Evolutionary conservation across 2,113 vertebrate species (phyloP).

Genomic region (Siniperca chuatsi): DNA sequence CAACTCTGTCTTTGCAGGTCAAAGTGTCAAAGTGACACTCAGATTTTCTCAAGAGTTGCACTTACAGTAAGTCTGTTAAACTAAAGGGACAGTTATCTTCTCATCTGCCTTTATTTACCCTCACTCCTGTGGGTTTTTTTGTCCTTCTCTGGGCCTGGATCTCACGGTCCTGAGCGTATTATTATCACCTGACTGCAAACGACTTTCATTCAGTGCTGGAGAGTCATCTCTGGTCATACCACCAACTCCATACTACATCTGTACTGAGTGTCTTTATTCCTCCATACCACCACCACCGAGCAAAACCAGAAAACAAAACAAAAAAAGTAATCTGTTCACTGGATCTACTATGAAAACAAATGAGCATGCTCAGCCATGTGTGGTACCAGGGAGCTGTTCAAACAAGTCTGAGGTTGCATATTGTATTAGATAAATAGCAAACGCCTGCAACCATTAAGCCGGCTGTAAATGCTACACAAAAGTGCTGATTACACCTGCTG

Average conservation of each 20-base stretch:
- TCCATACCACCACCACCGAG: background rate
- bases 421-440: slow-evolving; percentile 40
- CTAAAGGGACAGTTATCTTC: background rate
- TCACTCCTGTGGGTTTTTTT: slow-evolving; percentile 25
- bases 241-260: too few species aligned
- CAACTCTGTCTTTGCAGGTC: slow-evolving; percentile 16
- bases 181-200: slow-evolving; percentile 35
- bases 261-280: background rate
- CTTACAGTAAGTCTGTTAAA: background rate
- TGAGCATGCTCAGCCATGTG: background rate
- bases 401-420: slow-evolving; percentile 14
- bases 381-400: background rate
- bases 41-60: slow-evolving; percentile 15
- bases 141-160: slow-evolving; percentile 28
- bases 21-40: slow-evolving; percentile 28
- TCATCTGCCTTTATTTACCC: slow-evolving; percentile 17
- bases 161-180: slow-evolving; percentile 16
- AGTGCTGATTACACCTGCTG: slow-evolving; percentile 63
- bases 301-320: background rate
- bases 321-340: background rate
- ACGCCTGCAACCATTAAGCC: slow-evolving; percentile 40
- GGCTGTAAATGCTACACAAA: slow-evolving; percentile 47
- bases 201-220: background rate
- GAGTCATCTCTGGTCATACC: background rate
- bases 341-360: slow-evolving; percentile 11